A percentile compares a stretch with the other conserved stretches of the same genome.
Evolutionary conservation across 2,888 invertebrate genomes (phyloP).

Genomic region (Allolobophora icterica): DNA sequence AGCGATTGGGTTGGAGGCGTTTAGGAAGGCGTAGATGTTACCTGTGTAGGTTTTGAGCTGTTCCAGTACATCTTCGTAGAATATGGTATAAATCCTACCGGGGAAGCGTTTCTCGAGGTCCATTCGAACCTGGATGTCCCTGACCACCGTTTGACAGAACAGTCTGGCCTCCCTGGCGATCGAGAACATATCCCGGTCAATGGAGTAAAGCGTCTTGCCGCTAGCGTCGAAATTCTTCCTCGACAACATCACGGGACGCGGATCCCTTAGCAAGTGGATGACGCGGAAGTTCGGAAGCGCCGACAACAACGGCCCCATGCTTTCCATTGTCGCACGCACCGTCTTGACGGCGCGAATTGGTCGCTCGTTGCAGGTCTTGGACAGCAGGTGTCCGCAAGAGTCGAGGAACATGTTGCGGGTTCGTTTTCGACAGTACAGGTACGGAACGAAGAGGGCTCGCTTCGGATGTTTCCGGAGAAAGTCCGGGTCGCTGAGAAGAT

Average conservation of each 20-base stretch:
- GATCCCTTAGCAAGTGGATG: slow-evolving; percentile 43
- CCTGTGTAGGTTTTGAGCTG: neutral
- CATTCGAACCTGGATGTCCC: slow-evolving; percentile 30
- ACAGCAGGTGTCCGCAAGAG: neutral
- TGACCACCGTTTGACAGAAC: slow-evolving; percentile 32
- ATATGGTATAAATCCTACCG: slow-evolving; percentile 32
- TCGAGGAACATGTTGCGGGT: neutral
- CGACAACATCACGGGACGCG: slow-evolving; percentile 38
- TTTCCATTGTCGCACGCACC: slow-evolving; percentile 40
- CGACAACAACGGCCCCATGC: slow-evolving; percentile 25
- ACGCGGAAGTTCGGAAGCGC: slow-evolving; percentile 29
- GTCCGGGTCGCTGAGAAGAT: neutral
- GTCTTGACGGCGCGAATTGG: slow-evolving; percentile 33
- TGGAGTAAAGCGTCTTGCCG: slow-evolving; percentile 25
- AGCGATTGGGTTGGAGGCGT: neutral
- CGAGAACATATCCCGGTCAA: neutral
- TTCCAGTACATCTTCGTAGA: slow-evolving; percentile 39
- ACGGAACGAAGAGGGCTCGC: neutral
- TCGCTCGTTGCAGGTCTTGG: neutral
- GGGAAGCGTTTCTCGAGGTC: slow-evolving; percentile 34
- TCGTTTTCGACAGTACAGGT: neutral
- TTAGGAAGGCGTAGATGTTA: slow-evolving; percentile 7
- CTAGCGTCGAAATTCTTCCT: slow-evolving; percentile 30
- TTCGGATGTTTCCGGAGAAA: neutral
- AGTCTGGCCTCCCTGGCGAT: slow-evolving; percentile 36